phyloP scores from a whole-genome alignment of 2,113 vertebrate species.

The Henicopernis longicauda region DNA sequence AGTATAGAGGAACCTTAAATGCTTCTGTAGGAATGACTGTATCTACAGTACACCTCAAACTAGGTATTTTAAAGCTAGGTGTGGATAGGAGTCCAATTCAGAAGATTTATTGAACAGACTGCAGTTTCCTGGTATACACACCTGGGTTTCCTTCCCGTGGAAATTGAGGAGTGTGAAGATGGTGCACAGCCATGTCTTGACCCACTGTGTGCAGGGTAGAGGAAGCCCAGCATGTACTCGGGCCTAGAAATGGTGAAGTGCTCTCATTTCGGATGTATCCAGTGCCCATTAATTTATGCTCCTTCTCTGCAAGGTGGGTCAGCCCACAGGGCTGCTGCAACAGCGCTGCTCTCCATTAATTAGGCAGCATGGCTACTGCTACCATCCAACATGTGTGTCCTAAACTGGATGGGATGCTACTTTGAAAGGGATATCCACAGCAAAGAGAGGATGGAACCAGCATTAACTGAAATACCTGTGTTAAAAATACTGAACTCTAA shows the following conservation, averaged over 20 bases:
- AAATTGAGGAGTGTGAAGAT: rapidly evolving
- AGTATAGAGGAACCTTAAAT: neutral
- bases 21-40: neutral
- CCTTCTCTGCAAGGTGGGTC: neutral
- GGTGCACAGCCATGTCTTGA: rapidly evolving
- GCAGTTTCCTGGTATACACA: neutral
- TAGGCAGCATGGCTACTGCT: neutral
- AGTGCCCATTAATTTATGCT: neutral
- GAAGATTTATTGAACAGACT: neutral
- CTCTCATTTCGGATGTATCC: neutral
- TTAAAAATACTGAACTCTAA: neutral
- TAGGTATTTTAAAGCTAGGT: neutral
- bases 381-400: neutral
- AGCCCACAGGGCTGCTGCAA: neutral
- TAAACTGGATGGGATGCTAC: neutral
- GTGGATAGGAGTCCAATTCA: neutral
- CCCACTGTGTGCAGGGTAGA: neutral
- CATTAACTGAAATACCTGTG: neutral
- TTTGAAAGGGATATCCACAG: neutral
- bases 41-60: neutral
- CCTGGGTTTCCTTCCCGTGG: neutral
- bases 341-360: neutral
- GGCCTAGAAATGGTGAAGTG: neutral
- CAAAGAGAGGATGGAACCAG: neutral
- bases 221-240: neutral